Conservation (phyloP, 2,888 invertebrate genomes). For the Acanthosepion pharaonis region DNA sequence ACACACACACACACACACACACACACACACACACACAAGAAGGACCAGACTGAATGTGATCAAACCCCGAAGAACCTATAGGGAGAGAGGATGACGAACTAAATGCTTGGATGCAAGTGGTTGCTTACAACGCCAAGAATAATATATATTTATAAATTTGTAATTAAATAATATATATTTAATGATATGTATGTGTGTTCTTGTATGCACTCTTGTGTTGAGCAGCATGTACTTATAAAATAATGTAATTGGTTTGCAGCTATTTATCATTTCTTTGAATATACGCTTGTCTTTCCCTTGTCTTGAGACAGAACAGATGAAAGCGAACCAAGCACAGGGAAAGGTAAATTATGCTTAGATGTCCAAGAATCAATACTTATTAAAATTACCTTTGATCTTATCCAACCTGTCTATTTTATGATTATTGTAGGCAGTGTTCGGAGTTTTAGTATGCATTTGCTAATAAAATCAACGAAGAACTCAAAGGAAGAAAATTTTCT, state of each 20-base stretch:
- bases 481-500: neutral
- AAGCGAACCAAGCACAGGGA: neutral
- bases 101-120: too few relatives aligned
- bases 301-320: neutral
- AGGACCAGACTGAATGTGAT: too few relatives aligned
- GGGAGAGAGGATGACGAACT: too few relatives aligned
- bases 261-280: neutral
- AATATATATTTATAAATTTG: too few relatives aligned
- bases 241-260: neutral
- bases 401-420: neutral
- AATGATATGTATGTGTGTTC: too few relatives aligned
- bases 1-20: too few relatives aligned
- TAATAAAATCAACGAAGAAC: neutral
- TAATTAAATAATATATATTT: too few relatives aligned
- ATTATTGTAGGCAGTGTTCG: neutral
- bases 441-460: neutral
- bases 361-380: slow-evolving; percentile 20
- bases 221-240: neutral
- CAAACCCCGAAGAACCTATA: too few relatives aligned
- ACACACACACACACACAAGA: too few relatives aligned
- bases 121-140: too few relatives aligned
- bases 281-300: neutral
- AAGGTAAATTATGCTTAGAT: neutral
- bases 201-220: neutral
- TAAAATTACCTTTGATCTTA: neutral